Base-by-base conservation (phyloP, 2,113 vertebrate genomes). In the Elgaria multicarinata region DNA sequence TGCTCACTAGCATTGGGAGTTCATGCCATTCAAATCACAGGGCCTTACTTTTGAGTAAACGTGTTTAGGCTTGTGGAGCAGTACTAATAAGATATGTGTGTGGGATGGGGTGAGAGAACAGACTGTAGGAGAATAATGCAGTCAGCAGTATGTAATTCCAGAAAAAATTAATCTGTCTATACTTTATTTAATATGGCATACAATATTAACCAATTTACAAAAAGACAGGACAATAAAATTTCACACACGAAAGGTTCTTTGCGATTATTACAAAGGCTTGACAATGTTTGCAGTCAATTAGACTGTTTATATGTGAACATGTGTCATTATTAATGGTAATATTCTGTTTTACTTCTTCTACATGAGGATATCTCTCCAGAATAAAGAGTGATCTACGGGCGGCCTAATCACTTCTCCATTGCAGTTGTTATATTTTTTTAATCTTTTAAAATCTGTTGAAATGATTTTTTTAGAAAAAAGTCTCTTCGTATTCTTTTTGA, bases 81-180 rank as follows among this genome's bases (percentile, higher is more conserved):
- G 53, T 95, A 87, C 92, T 93, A 94, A 91, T 92, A 83, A 90
- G 55, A 90, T 79, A 93, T 50, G 22, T 50, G 31, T 46, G 39
- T 44, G 53, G 39, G 0, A 16, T n/a, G 72, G 24, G 26, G 14
- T n/a, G 39, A 39, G 46, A 96, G 88, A 64, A 93, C 89, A 91
- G 91, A 91, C 88, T 89, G 90, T 93, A 91, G 86, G 42, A 93
- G 87, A 90, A 8, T 84, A 90, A 93, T 83, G 62, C 36, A 42
- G 0, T 1, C 80, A 76, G 82, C 58, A 0, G 42, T 93, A 55
- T 83, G 86, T 87, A 66, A 71, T 88, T 88, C 90, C 83, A 83
- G 89, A 95, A 95, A 93, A 94, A 96, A 96, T 96, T 96, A 97
- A 96, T 96, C 96, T 95, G 87, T 92, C 85, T 90, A 22, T 62